These are phyloP conservation scores for Apis laboriosa DNA, from an alignment of 1,140 invertebrate species.

Conservation along the genomic window DNA sequence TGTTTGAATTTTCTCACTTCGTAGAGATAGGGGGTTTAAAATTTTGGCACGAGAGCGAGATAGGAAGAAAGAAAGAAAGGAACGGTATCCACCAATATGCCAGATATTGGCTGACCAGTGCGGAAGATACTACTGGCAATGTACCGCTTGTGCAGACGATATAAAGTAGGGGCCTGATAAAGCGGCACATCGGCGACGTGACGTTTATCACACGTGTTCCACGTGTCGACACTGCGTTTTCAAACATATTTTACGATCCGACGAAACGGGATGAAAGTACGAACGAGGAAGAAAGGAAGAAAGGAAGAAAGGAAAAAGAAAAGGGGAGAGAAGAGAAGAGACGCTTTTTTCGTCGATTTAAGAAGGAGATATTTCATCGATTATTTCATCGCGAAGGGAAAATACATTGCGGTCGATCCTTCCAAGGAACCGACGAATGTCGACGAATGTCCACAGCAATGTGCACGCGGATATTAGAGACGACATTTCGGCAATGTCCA, in stretches of 20 bases:
- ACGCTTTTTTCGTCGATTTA: neutral
- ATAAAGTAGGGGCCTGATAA: conserved; percentile 66
- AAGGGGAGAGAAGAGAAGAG: too few species aligned
- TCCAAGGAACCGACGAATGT: neutral
- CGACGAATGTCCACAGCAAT: neutral
- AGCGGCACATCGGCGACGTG: conserved; percentile 52
- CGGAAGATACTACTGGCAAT: conserved; percentile 54
- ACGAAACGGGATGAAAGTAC: neutral
- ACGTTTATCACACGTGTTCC: conserved; percentile 68
- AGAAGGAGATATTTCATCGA: neutral
- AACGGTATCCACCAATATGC: conserved; percentile 59
- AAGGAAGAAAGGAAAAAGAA: too few species aligned
- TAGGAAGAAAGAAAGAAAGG: conserved; percentile 16
- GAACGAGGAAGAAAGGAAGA: too few species aligned
- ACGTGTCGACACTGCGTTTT: conserved; percentile 61
- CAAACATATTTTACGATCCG: conserved; percentile 29
- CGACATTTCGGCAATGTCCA: conserved; percentile 19
- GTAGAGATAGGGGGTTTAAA: neutral
- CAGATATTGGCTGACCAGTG: conserved; percentile 70
- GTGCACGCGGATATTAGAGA: neutral
- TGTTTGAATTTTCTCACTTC: neutral
- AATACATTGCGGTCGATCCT: neutral
- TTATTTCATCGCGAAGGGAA: neutral
- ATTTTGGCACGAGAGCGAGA: conserved; percentile 21
- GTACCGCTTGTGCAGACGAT: conserved; percentile 50